phyloP scores from a whole-genome alignment of 1,140 invertebrate species.

The Musca domestica region DNA sequence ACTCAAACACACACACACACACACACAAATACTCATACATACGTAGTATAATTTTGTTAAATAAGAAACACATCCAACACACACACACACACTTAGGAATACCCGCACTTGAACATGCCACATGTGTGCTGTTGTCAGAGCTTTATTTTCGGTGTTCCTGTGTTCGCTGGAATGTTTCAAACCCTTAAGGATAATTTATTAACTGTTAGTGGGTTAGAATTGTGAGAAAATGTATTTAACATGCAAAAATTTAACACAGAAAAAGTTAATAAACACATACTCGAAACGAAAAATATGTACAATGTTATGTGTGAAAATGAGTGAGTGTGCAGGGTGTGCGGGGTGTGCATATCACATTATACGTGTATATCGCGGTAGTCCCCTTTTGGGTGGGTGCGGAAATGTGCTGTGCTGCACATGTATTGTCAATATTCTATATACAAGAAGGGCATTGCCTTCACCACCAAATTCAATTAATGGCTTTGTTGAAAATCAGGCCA shows the following conservation, averaged over 20 bases:
- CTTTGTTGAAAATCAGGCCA: too few relatives aligned
- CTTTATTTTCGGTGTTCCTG: too few relatives aligned
- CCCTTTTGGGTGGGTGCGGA: not conserved
- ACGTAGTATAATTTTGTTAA: not conserved
- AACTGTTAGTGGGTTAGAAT: constrained; percentile 6
- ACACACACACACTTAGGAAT: not conserved
- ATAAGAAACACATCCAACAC: not conserved
- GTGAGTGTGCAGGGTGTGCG: not conserved
- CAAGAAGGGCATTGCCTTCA: too few relatives aligned
- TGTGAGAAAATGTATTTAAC: constrained; percentile 8
- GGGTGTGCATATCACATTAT: too few relatives aligned
- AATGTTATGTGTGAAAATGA: not conserved
- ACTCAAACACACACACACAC: too few relatives aligned
- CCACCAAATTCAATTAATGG: too few relatives aligned
- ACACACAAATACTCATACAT: not conserved
- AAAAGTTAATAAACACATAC: not conserved
- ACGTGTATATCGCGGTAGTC: not conserved
- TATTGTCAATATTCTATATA: too few relatives aligned
- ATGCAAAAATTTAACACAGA: not conserved
- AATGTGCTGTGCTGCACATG: not conserved
- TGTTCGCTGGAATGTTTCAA: not conserved
- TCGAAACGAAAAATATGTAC: not conserved
- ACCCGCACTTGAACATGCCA: too few relatives aligned
- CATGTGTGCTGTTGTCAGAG: too few relatives aligned
- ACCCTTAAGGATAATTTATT: constrained; percentile 16